These are phyloP conservation scores for Salmo trutta DNA, from an alignment of 2,797 vertebrate species.

Conservation along the genomic window DNA sequence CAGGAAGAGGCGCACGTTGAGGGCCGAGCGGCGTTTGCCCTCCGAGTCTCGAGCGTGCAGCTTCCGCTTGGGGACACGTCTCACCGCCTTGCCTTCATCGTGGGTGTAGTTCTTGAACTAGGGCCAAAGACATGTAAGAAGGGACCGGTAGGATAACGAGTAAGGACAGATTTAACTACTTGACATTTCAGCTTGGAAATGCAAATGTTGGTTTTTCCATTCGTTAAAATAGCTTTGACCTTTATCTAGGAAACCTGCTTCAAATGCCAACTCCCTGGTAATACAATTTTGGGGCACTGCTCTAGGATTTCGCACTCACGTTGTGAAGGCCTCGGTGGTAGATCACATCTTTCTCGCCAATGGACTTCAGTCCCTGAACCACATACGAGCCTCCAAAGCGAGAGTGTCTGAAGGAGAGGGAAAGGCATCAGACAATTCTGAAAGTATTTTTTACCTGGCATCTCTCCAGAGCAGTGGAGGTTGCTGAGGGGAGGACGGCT, in stretches of 20 bases:
- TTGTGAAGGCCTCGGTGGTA: conserved; percentile 91
- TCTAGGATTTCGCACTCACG: conserved; percentile 71
- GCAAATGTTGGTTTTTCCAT: neutral
- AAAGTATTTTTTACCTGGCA: neutral
- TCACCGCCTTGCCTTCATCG: conserved; percentile 83
- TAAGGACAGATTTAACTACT: neutral
- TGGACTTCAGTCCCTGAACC: conserved; percentile 89
- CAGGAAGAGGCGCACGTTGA: conserved; percentile 92
- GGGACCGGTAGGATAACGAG: neutral
- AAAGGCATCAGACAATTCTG: neutral
- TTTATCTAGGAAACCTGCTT: neutral
- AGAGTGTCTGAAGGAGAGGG: conserved; percentile 82
- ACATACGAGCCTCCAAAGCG: conserved; percentile 92
- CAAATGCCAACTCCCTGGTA: neutral
- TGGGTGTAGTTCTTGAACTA: conserved; percentile 91
- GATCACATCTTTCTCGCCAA: conserved; percentile 88
- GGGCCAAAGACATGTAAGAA: neutral
- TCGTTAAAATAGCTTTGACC: neutral
- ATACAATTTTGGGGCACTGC: neutral
- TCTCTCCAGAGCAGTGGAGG: neutral
- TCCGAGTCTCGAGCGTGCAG: conserved; percentile 73
- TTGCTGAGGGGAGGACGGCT: too few species aligned
- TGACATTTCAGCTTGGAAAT: neutral
- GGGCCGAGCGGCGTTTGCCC: conserved; percentile 81
- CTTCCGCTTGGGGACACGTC: conserved; percentile 81